Evolutionary conservation across 2,888 invertebrate genomes (phyloP), one percentile per base, ranked within the genome.

Genomic region (Phyllotreta striolata): DNA sequence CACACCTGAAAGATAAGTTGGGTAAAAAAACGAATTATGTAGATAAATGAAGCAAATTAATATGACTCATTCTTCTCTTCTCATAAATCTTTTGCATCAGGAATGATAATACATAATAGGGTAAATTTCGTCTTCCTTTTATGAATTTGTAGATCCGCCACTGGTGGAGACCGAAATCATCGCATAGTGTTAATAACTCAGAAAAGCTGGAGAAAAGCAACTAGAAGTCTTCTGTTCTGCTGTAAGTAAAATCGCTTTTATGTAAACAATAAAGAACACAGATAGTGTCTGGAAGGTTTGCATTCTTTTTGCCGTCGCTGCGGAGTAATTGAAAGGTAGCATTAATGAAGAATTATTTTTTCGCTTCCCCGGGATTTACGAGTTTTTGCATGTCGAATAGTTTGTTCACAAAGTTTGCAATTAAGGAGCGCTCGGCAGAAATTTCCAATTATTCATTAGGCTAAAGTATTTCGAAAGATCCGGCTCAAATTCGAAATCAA

Each of bases 241-340:
- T 38, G 34, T 43, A 44, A 56, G 37, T 44, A 37, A 56, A 56
- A 46, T 46, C 43, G 35, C 56, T 44, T 10, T 46, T 56, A 35
- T 44, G 46, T 37, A 46, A 56, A 56, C 44, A 56, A 56, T 44
- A 13, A 46, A 44, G 44, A 37, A 56, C 4, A 56, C 34, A 37
- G 56, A 44, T 46, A 13, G 44, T 44, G 56, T 56, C 56, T 56
- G 34, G 43, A 46, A n/a, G 46, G 37, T 56, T 35, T 35, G 44
- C 46, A 46, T 56, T 44, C 46, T 46, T 56, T 56, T 44, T 41
- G 46, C 44, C 46, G 46, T 56, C 35, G 46, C 37, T 34, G n/a
- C 38, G 44, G 46, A 43, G 41, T 54, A 54, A 40, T 54, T 40
- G 14, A 54, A 40, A 24, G 24, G 24, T 24, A 40, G 54, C 34